phyloP scores from a whole-genome alignment of 92 coral and sea anemone genomes.

The Isaurus tuberculatus region DNA sequence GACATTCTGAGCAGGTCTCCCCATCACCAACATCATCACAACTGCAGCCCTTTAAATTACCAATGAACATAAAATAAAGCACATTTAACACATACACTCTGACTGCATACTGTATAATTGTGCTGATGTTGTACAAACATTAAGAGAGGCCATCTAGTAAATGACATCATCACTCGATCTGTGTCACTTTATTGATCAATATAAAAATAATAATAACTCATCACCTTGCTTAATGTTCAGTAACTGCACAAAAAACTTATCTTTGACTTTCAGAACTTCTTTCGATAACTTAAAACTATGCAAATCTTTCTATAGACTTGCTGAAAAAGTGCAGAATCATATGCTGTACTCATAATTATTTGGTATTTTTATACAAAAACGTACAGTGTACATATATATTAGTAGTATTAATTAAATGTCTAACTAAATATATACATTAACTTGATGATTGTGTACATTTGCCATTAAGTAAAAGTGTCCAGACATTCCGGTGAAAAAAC shows the following conservation, averaged over 20 bases:
- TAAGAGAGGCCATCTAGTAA: conserved; percentile 15
- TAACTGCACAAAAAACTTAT: conserved; percentile 19
- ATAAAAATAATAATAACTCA: background rate
- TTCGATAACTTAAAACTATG: conserved; percentile 7
- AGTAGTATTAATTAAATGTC: background rate
- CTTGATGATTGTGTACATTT: background rate
- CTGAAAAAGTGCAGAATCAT: background rate
- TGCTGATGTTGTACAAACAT: background rate
- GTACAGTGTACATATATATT: background rate
- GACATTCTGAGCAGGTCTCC: conserved; percentile 59
- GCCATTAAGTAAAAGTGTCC: background rate
- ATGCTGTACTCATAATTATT: conserved; percentile 9
- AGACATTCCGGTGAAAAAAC: background rate
- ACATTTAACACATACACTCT: conserved; percentile 27
- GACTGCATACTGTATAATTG: conserved; percentile 7
- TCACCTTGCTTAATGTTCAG: conserved; percentile 27
- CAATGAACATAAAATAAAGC: background rate
- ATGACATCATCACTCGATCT: conserved; percentile 23
- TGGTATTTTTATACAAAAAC: background rate
- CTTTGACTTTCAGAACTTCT: conserved; percentile 10
- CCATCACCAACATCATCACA: conserved; percentile 54
- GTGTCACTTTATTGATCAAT: conserved; percentile 1
- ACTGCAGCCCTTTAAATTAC: conserved; percentile 55
- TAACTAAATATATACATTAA: background rate
- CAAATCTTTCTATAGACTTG: conserved; percentile 21